Conservation (phyloP, 2,113 vertebrate genomes). For the Pygathrix nemaeus region DNA sequence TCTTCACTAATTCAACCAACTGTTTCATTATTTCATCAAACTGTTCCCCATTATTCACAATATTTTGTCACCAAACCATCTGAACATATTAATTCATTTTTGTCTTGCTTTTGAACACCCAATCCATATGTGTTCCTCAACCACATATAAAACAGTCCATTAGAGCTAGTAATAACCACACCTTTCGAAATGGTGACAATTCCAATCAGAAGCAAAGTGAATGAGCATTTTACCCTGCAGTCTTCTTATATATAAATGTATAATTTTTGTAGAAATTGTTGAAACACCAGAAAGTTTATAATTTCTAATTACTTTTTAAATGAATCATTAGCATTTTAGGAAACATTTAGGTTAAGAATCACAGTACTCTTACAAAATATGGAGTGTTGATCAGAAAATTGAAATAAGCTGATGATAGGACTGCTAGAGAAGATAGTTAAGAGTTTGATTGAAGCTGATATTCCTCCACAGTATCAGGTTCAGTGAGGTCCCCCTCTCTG, state of each 20-base stretch:
- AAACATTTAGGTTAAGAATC: neutral
- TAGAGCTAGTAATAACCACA: neutral
- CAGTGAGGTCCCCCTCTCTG: neutral
- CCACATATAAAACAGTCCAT: neutral
- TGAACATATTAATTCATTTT: neutral
- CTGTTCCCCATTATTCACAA: neutral
- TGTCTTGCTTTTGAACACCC: neutral
- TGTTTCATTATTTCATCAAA: neutral
- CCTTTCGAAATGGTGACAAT: neutral
- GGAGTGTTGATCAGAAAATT: neutral
- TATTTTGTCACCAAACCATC: neutral
- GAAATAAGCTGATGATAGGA: neutral
- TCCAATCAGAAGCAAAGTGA: neutral
- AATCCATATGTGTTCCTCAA: neutral
- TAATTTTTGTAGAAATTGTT: neutral
- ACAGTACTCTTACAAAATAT: neutral
- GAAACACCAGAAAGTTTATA: neutral
- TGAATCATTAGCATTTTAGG: neutral
- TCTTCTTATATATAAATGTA: neutral
- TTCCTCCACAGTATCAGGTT: neutral
- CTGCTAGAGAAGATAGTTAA: neutral
- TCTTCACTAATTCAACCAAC: neutral
- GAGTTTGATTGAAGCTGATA: neutral
- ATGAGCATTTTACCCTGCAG: neutral
- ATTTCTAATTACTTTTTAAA: neutral